Evolutionary conservation across 2,797 vertebrate genomes (phyloP).

Genomic region (Hybognathus amarus): DNA sequence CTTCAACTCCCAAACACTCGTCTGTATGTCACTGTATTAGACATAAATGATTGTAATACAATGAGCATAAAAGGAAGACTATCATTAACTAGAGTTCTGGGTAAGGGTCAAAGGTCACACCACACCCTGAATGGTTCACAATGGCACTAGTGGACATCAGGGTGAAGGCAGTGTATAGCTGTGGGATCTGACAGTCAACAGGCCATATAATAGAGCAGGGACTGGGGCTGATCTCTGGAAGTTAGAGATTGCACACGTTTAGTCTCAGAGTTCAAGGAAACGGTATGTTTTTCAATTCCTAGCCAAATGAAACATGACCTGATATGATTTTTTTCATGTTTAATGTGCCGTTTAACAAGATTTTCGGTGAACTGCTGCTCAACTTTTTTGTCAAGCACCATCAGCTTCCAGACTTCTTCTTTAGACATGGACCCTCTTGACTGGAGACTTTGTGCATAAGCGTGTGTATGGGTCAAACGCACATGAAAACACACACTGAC

Average conservation of each 20-base stretch:
- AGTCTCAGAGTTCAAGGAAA: constrained; percentile 40
- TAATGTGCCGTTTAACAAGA: constrained; percentile 60
- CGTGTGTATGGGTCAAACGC: not conserved
- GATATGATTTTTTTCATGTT: constrained; percentile 59
- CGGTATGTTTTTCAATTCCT: constrained; percentile 34
- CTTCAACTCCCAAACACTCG: no score
- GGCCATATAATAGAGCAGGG: not conserved
- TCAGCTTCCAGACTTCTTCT: constrained; percentile 24
- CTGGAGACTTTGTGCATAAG: constrained; percentile 27
- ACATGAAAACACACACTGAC: not conserved
- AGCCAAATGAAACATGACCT: constrained; percentile 63
- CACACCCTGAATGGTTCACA: not conserved
- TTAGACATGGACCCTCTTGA: constrained; percentile 27
- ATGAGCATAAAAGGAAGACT: not conserved
- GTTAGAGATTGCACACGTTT: not conserved
- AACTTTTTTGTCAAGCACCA: constrained; percentile 20
- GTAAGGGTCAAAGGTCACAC: not conserved
- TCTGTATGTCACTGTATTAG: not conserved
- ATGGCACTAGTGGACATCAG: not conserved
- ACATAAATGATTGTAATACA: not conserved
- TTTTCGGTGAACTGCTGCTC: constrained; percentile 42
- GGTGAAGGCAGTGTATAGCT: not conserved
- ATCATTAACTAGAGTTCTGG: not conserved
- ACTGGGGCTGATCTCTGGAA: constrained; percentile 1
- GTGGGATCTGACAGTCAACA: not conserved